Evolutionary conservation across 2,113 vertebrate species (phyloP).

Genomic region (Stigmatopora argus): DNA sequence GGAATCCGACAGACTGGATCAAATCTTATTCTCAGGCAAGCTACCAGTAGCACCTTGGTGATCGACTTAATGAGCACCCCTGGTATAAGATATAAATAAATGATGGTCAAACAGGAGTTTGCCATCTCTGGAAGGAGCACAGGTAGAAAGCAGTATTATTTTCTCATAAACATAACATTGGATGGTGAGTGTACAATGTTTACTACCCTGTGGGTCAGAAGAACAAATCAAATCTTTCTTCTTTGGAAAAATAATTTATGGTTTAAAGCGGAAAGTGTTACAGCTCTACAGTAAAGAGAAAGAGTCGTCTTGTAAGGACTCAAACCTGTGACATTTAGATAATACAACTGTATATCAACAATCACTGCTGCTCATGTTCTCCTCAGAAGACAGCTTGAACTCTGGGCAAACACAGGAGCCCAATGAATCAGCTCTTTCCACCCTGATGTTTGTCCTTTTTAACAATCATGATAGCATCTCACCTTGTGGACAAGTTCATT

Average conservation of each 20-base stretch:
- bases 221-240: background rate
- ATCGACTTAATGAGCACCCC: too few relatives aligned
- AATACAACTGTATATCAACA: slow-evolving; percentile 13
- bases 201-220: background rate
- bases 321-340: slow-evolving; percentile 25
- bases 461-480: slow-evolving; percentile 50
- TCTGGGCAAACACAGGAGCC: slow-evolving; percentile 15
- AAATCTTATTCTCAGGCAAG: too few relatives aligned
- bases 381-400: slow-evolving; percentile 12
- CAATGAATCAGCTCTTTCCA: slow-evolving; percentile 21
- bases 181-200: slow-evolving; percentile 16
- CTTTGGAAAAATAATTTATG: background rate
- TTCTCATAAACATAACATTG: slow-evolving; percentile 15
- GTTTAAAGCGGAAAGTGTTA: background rate
- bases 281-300: slow-evolving; percentile 6
- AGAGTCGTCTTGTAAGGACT: background rate
- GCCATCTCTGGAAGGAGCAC: slow-evolving; percentile 3
- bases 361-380: slow-evolving; percentile 15
- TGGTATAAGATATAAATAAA: background rate
- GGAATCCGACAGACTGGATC: too few relatives aligned
- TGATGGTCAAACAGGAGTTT: slow-evolving; percentile 20
- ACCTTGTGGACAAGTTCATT: slow-evolving; percentile 49
- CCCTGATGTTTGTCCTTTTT: slow-evolving; percentile 36
- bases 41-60: too few relatives aligned
- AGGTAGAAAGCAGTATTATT: slow-evolving; percentile 12